phyloP scores from a whole-genome alignment of 1,140 invertebrate species.

The Liolophura sinensis region DNA sequence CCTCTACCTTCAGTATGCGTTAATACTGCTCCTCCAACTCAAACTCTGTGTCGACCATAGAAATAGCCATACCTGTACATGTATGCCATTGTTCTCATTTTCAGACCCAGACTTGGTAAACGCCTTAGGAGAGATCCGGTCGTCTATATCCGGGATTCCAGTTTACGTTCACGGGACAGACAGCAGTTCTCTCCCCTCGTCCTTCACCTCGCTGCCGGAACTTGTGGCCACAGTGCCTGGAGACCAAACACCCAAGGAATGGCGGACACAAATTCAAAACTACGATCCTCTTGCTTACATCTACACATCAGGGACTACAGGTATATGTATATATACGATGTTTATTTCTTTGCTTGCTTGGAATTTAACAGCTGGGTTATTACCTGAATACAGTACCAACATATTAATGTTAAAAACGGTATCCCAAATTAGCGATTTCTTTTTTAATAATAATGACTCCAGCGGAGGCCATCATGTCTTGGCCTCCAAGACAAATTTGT shows the following conservation, averaged over 20 bases:
- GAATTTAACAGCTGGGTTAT: no score
- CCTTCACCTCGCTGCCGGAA: conserved; percentile 24
- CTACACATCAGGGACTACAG: conserved; percentile 44
- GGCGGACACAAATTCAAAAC: conserved; percentile 12
- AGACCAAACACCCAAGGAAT: conserved; percentile 16
- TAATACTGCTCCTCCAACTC: no score
- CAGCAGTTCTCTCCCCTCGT: conserved; percentile 2
- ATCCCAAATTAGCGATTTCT: no score
- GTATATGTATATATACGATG: no score
- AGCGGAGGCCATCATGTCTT: no score
- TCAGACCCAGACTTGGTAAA: conserved; percentile 32
- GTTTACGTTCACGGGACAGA: conserved; percentile 31
- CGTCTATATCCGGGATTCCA: conserved; percentile 24
- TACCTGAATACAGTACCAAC: no score
- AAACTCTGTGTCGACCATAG: neutral
- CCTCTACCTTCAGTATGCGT: no score
- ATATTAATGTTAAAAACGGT: no score
- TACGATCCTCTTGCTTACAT: conserved; percentile 30
- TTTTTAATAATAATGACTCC: no score
- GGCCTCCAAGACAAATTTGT: no score
- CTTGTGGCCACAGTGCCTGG: conserved; percentile 18
- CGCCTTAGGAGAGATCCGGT: conserved; percentile 24
- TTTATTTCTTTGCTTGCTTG: no score
- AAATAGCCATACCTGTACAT: neutral
- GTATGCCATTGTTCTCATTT: neutral